Evolutionary conservation across 2,797 vertebrate species (phyloP).

Genomic region (Periophthalmus magnuspinnatus): DNA sequence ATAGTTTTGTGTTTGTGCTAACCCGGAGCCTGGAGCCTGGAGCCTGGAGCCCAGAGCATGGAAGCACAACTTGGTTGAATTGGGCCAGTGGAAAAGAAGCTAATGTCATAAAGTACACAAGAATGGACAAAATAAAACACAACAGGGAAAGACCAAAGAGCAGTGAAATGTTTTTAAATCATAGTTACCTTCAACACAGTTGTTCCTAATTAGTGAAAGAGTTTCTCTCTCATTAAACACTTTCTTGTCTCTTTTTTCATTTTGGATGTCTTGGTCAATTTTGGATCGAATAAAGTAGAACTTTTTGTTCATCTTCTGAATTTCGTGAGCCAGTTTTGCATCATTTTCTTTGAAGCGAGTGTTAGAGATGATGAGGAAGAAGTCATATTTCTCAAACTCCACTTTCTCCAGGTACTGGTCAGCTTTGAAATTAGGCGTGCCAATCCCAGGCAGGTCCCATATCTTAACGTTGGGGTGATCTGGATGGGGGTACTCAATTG

Average conservation of each 20-base stretch:
- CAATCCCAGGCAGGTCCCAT: conserved; percentile 80
- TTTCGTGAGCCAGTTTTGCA: conserved; percentile 66
- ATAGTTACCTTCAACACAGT: conserved; percentile 51
- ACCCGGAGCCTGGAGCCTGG: too few relatives aligned
- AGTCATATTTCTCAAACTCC: conserved; percentile 73
- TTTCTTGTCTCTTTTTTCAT: too few relatives aligned
- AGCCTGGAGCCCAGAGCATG: too few relatives aligned
- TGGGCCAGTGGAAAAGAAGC: too few relatives aligned
- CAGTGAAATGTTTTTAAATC: neutral
- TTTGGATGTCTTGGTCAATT: conserved; percentile 65
- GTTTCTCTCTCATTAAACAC: too few relatives aligned
- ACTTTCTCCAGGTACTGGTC: neutral
- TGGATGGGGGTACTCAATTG: conserved; percentile 62
- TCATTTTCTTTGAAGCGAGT: conserved; percentile 68
- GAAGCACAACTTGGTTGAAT: too few relatives aligned
- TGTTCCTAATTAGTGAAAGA: too few relatives aligned
- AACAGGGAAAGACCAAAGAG: too few relatives aligned
- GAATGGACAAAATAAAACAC: too few relatives aligned
- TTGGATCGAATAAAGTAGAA: conserved; percentile 81
- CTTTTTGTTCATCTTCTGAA: conserved; percentile 67
- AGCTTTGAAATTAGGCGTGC: conserved; percentile 59
- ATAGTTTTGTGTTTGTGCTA: too few relatives aligned
- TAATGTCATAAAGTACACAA: neutral
- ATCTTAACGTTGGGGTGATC: conserved; percentile 64
- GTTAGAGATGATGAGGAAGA: conserved; percentile 73